phyloP scores from a whole-genome alignment of 92 coral and sea anemone genomes.

The Porites rus region DNA sequence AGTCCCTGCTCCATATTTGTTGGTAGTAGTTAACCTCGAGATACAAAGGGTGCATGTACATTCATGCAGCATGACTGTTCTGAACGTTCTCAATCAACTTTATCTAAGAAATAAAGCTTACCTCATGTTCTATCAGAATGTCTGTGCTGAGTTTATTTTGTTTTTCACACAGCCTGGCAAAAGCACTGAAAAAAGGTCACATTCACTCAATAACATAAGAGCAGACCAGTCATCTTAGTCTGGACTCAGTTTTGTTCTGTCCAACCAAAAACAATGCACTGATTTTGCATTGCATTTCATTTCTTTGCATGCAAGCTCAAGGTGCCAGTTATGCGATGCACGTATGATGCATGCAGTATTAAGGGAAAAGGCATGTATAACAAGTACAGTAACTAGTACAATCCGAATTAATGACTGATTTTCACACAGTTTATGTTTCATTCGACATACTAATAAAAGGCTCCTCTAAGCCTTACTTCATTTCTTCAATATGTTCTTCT shows the following conservation, averaged over 20 bases:
- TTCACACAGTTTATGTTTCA: too few species aligned
- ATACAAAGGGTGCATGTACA: background rate
- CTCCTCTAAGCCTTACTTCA: constrained; percentile 65
- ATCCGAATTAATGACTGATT: background rate
- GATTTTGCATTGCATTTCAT: background rate
- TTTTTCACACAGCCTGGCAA: constrained; percentile 57
- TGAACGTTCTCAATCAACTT: too few species aligned
- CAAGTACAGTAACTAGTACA: too few species aligned
- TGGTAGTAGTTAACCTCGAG: background rate
- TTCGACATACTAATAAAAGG: background rate
- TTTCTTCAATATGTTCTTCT: constrained; percentile 55
- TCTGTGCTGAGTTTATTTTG: constrained; percentile 78
- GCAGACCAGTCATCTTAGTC: too few species aligned
- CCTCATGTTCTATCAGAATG: constrained; percentile 86
- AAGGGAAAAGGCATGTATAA: too few species aligned
- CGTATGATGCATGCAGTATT: too few species aligned
- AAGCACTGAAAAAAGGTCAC: constrained; percentile 47
- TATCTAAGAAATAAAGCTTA: background rate
- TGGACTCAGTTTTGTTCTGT: too few species aligned
- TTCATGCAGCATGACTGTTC: too few species aligned
- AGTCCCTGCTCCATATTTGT: too few species aligned
- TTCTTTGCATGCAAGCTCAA: background rate
- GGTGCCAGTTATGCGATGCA: background rate
- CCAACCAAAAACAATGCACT: too few species aligned
- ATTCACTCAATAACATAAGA: background rate